A percentile compares a stretch with the other conserved stretches of the same genome.
These are phyloP conservation scores for Actinia tenebrosa DNA, from an alignment of 64 coral and sea anemone genomes.

Conservation along the genomic window DNA sequence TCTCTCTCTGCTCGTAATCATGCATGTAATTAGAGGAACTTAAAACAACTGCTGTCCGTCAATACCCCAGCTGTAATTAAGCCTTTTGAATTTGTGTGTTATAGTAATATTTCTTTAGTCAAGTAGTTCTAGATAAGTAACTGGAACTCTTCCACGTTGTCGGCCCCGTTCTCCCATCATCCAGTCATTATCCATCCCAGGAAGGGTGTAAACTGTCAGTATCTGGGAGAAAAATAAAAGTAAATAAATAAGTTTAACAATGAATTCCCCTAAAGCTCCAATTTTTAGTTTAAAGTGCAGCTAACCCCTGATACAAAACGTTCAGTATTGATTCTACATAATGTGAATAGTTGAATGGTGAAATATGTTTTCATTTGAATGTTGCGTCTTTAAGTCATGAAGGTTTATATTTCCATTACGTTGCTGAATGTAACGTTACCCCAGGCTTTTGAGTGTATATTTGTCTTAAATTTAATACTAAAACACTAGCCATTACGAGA, in stretches of 20 bases:
- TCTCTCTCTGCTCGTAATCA: not conserved
- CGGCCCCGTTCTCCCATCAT: constrained; percentile 91
- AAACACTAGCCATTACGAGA: too few species aligned
- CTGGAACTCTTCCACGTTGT: constrained; percentile 81
- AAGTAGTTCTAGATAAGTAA: constrained; percentile 84
- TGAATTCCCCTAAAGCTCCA: too few species aligned
- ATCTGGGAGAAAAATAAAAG: constrained; percentile 35
- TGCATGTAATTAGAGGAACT: not conserved
- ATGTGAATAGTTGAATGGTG: too few species aligned
- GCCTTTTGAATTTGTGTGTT: not conserved
- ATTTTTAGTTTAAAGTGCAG: too few species aligned
- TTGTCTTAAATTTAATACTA: too few species aligned
- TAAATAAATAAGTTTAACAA: not conserved
- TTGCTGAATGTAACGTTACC: too few species aligned
- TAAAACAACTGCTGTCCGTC: not conserved
- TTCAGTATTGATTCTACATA: too few species aligned
- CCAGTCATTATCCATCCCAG: constrained; percentile 92
- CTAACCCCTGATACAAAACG: too few species aligned
- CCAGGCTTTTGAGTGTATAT: too few species aligned
- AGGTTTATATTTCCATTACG: too few species aligned
- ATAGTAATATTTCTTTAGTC: not conserved
- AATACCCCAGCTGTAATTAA: not conserved
- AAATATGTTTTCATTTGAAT: too few species aligned
- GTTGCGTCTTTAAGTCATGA: too few species aligned
- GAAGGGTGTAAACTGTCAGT: constrained; percentile 77